Conservation (phyloP, 2,113 vertebrate species). For the Periophthalmus modestus region DNA sequence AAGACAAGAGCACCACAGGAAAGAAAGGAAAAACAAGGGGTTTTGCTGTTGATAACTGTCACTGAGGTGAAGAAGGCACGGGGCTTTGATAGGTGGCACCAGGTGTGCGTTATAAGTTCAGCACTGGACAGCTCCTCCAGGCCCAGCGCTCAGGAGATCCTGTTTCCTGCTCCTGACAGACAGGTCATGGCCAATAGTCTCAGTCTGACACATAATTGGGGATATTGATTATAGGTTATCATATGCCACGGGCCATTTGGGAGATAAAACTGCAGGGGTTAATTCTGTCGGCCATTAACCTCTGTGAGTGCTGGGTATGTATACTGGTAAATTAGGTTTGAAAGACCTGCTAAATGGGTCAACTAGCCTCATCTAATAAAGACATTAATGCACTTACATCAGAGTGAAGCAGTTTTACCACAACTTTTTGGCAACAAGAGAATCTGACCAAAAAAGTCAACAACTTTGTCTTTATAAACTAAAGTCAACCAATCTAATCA, state of each 20-base stretch:
- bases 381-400: slow-evolving; percentile 66
- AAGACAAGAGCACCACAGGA: not conserved
- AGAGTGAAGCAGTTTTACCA: slow-evolving; percentile 49
- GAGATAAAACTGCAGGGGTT: slow-evolving; percentile 82
- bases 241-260: slow-evolving; percentile 80
- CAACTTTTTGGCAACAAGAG: slow-evolving; percentile 23
- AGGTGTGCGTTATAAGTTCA: slow-evolving; percentile 81
- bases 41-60: not conserved
- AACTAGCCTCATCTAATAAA: slow-evolving; percentile 67
- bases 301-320: slow-evolving; percentile 67
- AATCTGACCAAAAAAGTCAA: slow-evolving; percentile 21
- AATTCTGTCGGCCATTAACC: slow-evolving; percentile 83
- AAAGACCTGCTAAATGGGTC: slow-evolving; percentile 76
- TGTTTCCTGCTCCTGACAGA: slow-evolving; percentile 77
- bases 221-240: slow-evolving; percentile 87
- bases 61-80: slow-evolving; percentile 8
- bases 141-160: slow-evolving; percentile 74
- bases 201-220: slow-evolving; percentile 81
- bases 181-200: slow-evolving; percentile 79
- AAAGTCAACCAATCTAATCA: slow-evolving; percentile 33
- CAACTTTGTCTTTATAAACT: slow-evolving; percentile 15
- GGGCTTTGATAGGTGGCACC: slow-evolving; percentile 69
- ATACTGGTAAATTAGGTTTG: slow-evolving; percentile 78
- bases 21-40: not conserved
- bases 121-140: slow-evolving; percentile 66